A percentile compares a stretch with the other conserved stretches of the same genome.
These are phyloP conservation scores for Cheirogaleus medius DNA, from an alignment of 2,113 vertebrate genomes.

Conservation along the genomic window DNA sequence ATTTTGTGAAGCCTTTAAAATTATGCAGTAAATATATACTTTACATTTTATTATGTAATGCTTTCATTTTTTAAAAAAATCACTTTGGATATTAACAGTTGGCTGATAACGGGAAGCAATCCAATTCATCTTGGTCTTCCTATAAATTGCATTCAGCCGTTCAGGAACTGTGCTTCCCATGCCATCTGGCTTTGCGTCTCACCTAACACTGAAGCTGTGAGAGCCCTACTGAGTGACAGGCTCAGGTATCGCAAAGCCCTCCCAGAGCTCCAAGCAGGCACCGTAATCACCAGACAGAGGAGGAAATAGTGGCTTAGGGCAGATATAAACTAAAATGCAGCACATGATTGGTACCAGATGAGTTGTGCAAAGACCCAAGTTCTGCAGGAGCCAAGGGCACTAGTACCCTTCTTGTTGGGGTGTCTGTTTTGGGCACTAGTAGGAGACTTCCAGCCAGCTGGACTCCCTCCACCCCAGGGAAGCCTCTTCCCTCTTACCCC, in stretches of 20 bases:
- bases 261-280: not conserved
- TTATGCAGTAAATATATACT: not conserved
- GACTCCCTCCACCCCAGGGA: not conserved
- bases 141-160: not conserved
- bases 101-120: not conserved
- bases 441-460: not conserved
- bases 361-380: not conserved
- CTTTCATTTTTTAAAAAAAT: not conserved
- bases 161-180: not conserved
- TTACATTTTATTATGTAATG: not conserved
- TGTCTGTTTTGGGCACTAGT: not conserved
- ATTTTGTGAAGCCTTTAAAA: not conserved
- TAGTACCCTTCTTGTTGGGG: not conserved
- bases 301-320: not conserved
- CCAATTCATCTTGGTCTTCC: not conserved
- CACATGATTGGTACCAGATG: fast-evolving
- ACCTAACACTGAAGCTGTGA: not conserved
- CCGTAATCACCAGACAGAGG: not conserved
- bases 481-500: not conserved
- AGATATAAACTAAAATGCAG: fast-evolving
- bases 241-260: not conserved
- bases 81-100: not conserved
- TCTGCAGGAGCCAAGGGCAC: not conserved
- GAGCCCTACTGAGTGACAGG: not conserved
- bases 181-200: not conserved